Conservation (phyloP, 1,140 invertebrate genomes). For the Caenorhabditis inopinata region DNA sequence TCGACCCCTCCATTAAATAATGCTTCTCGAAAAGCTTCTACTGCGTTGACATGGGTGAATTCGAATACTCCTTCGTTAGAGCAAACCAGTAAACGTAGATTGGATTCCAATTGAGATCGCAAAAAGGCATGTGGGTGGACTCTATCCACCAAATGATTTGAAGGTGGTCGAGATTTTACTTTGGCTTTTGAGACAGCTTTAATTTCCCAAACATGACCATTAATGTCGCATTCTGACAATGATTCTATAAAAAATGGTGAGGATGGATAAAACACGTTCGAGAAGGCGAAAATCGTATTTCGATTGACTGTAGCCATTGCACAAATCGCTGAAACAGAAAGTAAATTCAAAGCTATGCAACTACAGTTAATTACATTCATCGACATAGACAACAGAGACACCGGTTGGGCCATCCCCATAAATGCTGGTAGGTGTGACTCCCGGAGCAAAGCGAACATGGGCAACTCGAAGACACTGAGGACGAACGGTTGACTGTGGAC, state of each 20-base stretch:
- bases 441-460: slow-evolving; percentile 43
- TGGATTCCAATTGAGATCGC: slow-evolving; percentile 42
- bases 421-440: slow-evolving; percentile 36
- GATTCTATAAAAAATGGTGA: slow-evolving; percentile 9
- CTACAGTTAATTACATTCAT: neutral
- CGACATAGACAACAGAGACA: slow-evolving; percentile 23
- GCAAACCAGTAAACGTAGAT: slow-evolving; percentile 47
- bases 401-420: slow-evolving; percentile 28
- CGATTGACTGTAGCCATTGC: slow-evolving; percentile 10
- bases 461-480: slow-evolving; percentile 32
- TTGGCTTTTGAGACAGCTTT: neutral
- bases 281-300: slow-evolving; percentile 30
- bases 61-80: slow-evolving; percentile 54
- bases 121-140: slow-evolving; percentile 43
- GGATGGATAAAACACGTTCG: slow-evolving; percentile 33
- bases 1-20: slow-evolving; percentile 31
- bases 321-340: slow-evolving; percentile 18
- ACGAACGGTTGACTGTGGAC: neutral
- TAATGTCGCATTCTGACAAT: slow-evolving; percentile 7
- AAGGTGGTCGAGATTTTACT: neutral
- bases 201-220: slow-evolving; percentile 40
- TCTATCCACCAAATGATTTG: slow-evolving; percentile 37
- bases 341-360: neutral
- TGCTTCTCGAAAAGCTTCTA: slow-evolving; percentile 50
- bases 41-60: slow-evolving; percentile 51